These are phyloP conservation scores for Sebastes diploproa DNA, from an alignment of 2,797 vertebrate genomes.

Conservation along the genomic window DNA sequence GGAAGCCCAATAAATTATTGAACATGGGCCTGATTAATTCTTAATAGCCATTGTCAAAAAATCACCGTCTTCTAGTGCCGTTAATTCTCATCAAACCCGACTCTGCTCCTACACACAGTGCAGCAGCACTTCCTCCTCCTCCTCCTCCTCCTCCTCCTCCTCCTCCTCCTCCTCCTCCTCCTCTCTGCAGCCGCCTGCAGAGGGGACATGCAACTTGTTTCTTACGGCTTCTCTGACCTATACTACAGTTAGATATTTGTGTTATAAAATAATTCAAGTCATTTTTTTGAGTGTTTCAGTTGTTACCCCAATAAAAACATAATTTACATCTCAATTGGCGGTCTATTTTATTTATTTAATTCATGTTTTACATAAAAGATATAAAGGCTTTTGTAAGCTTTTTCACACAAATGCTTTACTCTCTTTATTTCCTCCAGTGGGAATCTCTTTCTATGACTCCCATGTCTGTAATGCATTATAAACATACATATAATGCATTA, in stretches of 20 bases:
- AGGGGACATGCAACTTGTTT: constrained; percentile 10
- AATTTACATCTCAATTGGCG: background rate
- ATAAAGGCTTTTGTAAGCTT: background rate
- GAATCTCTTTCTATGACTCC: background rate
- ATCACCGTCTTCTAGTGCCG: constrained; percentile 72
- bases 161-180: background rate
- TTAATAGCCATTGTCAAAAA: constrained; percentile 84
- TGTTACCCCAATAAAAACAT: background rate
- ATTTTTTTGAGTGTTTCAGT: background rate
- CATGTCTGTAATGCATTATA: background rate
- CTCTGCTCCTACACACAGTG: background rate
- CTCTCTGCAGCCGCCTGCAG: background rate
- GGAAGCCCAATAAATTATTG: constrained; percentile 82
- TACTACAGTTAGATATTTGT: background rate
- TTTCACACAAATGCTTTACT: background rate
- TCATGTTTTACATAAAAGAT: background rate
- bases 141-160: background rate
- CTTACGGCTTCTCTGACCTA: background rate
- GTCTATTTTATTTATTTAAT: background rate
- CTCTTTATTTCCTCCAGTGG: background rate
- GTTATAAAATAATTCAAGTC: background rate
- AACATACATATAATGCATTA: background rate
- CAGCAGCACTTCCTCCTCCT: background rate
- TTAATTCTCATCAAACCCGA: constrained; percentile 77
- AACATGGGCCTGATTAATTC: constrained; percentile 80